A percentile compares a stretch with the other conserved stretches of the same genome.
These are phyloP conservation scores for Galleria mellonella DNA, from an alignment of 1,140 invertebrate genomes.

Conservation along the genomic window DNA sequence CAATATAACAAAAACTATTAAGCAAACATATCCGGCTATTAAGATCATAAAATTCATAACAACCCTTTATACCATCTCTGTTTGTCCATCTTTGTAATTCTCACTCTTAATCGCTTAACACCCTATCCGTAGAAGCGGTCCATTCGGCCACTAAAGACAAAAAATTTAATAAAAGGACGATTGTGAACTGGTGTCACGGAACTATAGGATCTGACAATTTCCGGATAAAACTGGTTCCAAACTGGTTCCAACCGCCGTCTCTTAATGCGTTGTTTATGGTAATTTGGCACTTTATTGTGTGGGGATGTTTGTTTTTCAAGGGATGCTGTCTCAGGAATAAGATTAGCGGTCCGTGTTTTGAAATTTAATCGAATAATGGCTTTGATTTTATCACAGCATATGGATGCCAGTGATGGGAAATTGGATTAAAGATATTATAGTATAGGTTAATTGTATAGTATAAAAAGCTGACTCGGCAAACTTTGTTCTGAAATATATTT, in stretches of 20 bases:
- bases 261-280: conserved; percentile 67
- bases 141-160: conserved; percentile 45
- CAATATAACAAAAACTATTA: conserved; percentile 11
- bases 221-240: conserved; percentile 47
- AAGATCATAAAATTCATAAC: conserved; percentile 24
- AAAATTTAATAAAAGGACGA: conserved; percentile 35
- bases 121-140: conserved; percentile 25
- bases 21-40: conserved; percentile 26
- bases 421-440: no score
- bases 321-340: conserved; percentile 31
- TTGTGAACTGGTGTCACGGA: conserved; percentile 49
- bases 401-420: no score
- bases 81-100: conserved; percentile 24
- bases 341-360: conserved; percentile 53
- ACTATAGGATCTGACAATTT: conserved; percentile 42
- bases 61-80: conserved; percentile 16
- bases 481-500: no score
- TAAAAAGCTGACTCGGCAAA: background rate
- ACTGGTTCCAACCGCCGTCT: conserved; percentile 31
- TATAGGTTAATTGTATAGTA: no score
- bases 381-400: no score
- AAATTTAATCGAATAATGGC: background rate
- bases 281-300: conserved; percentile 54
- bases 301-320: conserved; percentile 33
- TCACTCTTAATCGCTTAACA: conserved; percentile 46